A percentile compares a stretch with the other conserved stretches of the same genome.
Evolutionary conservation across 2,797 vertebrate genomes (phyloP).

Genomic region (Argyrosomus regius): DNA sequence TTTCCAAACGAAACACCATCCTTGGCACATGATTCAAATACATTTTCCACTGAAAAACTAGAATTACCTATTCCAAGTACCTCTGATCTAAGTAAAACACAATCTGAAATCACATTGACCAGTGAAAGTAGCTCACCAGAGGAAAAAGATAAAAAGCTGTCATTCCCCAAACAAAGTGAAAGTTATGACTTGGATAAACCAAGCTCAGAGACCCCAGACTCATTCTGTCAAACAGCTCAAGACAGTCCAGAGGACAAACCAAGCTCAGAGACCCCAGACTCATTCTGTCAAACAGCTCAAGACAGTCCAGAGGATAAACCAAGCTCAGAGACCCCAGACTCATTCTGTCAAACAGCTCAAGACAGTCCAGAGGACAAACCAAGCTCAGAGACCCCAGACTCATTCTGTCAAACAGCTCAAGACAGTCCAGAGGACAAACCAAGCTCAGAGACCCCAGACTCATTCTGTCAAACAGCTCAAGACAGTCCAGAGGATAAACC

Average conservation of each 20-base stretch:
- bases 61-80: conserved; percentile 42
- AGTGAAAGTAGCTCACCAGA: conserved; percentile 34
- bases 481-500: conserved; percentile 47
- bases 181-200: conserved; percentile 31
- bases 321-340: conserved; percentile 50
- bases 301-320: conserved; percentile 47
- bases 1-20: conserved; percentile 40
- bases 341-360: conserved; percentile 50
- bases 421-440: conserved; percentile 46
- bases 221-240: conserved; percentile 50
- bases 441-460: conserved; percentile 50
- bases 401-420: conserved; percentile 50
- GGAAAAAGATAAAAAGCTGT: conserved; percentile 25
- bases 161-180: conserved; percentile 34
- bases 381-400: conserved; percentile 50
- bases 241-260: conserved; percentile 47
- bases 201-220: conserved; percentile 50
- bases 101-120: conserved; percentile 43
- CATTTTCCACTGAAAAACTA: conserved; percentile 42
- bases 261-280: conserved; percentile 50
- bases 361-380: conserved; percentile 46
- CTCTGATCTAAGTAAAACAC: conserved; percentile 57
- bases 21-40: conserved; percentile 36
- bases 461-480: conserved; percentile 50
- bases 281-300: conserved; percentile 50